A percentile compares a stretch with the other conserved stretches of the same genome.
Evolutionary conservation across 1,140 invertebrate genomes (phyloP).

Genomic region (Coenobita brevimanus): DNA sequence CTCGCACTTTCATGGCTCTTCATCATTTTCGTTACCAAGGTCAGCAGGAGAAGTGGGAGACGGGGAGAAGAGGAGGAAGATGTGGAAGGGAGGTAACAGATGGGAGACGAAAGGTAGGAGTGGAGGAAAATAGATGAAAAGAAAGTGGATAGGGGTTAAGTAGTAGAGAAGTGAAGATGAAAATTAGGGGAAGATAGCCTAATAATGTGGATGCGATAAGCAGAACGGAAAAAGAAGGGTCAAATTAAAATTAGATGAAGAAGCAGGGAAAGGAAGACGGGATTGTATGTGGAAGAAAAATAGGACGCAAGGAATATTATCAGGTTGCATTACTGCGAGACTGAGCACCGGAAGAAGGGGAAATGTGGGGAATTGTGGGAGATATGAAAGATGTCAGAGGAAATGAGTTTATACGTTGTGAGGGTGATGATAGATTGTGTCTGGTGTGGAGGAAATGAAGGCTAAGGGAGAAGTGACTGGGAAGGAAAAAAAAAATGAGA

Average conservation of each 20-base stretch:
- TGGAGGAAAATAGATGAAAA: not conserved
- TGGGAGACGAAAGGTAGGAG: not conserved
- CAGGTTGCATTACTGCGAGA: no score
- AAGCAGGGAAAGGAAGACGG: not conserved
- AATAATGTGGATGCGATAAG: not conserved
- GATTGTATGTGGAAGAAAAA: not conserved
- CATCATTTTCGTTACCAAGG: conserved; percentile 63
- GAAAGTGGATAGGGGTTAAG: not conserved
- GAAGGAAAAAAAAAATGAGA: no score
- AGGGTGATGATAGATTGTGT: no score
- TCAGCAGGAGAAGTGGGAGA: not conserved
- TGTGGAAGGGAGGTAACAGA: not conserved
- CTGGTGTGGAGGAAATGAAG: no score
- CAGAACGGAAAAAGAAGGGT: not conserved
- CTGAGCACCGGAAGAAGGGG: no score
- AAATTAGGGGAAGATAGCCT: not conserved
- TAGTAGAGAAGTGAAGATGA: not conserved
- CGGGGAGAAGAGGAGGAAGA: not conserved
- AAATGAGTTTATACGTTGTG: no score
- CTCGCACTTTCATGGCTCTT: conserved; percentile 61
- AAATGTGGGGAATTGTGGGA: no score
- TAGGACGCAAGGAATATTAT: not conserved
- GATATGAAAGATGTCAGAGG: no score
- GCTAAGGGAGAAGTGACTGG: no score
- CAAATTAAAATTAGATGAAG: not conserved